Percentiles rank a stretch among this genome's conserved stretches.
These are phyloP conservation scores for Oscheius sp. DNA, from an alignment of 2,888 invertebrate genomes.

Conservation along the genomic window DNA sequence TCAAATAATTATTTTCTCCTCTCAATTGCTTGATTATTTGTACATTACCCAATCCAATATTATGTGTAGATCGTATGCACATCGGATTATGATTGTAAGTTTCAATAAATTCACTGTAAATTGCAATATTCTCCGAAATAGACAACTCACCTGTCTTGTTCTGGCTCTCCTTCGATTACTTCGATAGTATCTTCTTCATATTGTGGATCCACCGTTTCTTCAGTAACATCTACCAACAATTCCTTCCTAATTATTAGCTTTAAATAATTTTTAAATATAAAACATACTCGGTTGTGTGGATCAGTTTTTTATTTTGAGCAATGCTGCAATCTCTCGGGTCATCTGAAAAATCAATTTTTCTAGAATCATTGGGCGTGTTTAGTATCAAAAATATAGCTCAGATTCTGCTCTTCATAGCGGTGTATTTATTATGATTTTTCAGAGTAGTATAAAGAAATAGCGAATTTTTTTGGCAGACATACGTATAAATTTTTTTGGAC, in stretches of 20 bases:
- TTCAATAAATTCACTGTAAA: neutral
- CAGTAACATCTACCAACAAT: neutral
- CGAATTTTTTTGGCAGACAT: too few species aligned
- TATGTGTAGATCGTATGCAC: neutral
- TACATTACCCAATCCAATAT: conserved; percentile 22
- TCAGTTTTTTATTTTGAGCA: too few species aligned
- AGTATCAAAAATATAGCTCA: too few species aligned
- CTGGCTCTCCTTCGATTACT: conserved; percentile 1
- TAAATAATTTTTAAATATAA: neutral
- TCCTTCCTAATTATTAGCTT: neutral
- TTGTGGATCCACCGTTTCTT: neutral
- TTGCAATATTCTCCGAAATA: neutral
- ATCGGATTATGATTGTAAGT: neutral
- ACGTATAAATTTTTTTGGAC: conserved; percentile 17
- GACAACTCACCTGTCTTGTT: neutral
- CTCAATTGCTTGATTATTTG: conserved; percentile 39
- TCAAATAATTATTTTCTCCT: conserved; percentile 45
- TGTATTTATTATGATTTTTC: too few species aligned
- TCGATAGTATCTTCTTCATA: conserved; percentile 16
- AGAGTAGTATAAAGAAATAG: too few species aligned
- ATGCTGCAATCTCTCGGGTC: too few species aligned
- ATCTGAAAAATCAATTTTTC: too few species aligned
- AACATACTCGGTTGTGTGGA: neutral
- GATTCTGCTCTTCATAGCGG: too few species aligned
- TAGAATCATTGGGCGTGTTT: too few species aligned